Evolutionary conservation across 2,888 invertebrate species (phyloP).

Genomic region (Ctena decussata): DNA sequence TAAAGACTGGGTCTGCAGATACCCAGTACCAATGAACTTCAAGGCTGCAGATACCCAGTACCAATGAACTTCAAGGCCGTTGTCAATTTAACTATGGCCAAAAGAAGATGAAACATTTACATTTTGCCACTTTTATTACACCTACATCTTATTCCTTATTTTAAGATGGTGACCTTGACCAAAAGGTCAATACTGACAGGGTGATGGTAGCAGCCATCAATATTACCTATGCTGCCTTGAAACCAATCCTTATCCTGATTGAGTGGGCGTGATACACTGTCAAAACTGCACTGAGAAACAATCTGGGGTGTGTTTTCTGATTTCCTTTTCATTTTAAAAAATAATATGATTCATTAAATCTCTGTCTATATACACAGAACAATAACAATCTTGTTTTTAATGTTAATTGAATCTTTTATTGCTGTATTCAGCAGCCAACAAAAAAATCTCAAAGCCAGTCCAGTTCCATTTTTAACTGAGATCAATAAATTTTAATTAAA

Average conservation of each 20-base stretch:
- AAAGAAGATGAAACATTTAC: no score
- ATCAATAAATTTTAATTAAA: constrained; percentile 66
- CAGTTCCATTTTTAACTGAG: constrained; percentile 42
- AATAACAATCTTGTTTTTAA: background rate
- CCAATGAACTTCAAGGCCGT: no score
- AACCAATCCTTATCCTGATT: background rate
- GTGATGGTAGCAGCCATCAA: no score
- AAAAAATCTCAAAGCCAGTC: background rate
- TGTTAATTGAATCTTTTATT: constrained; percentile 11
- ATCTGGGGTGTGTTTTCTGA: background rate
- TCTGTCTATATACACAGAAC: background rate
- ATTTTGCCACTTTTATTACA: no score
- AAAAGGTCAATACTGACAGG: no score
- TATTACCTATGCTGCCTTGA: no score
- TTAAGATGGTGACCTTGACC: no score
- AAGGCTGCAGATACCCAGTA: no score
- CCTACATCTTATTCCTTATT: no score
- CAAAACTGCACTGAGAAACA: background rate
- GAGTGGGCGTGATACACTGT: background rate
- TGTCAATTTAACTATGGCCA: no score
- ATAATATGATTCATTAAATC: background rate
- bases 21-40: no score
- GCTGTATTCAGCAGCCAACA: constrained; percentile 4
- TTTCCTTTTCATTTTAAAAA: background rate
- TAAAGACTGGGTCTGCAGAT: no score